Evolutionary conservation across 2,888 invertebrate species (phyloP).

Genomic region (Neocrepidodera transversa): DNA sequence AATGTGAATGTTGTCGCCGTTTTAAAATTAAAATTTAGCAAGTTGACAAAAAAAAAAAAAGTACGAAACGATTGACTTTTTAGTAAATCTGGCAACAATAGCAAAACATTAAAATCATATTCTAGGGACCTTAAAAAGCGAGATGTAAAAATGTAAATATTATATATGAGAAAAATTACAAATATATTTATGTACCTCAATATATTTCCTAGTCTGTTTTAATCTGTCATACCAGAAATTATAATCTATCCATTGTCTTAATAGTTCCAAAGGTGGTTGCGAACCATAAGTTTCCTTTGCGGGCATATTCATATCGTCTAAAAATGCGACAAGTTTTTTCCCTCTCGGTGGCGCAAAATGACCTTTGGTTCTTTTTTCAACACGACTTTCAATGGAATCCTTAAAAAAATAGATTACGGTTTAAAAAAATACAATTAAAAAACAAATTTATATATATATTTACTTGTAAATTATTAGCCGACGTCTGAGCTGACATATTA

Average conservation of each 20-base stretch:
- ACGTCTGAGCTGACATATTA: slow-evolving; percentile 89
- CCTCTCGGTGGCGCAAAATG: slow-evolving; percentile 81
- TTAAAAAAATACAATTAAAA: too few species aligned
- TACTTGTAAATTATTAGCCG: slow-evolving; percentile 78
- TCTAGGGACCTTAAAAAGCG: too few species aligned
- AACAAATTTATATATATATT: background rate
- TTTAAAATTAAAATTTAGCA: too few species aligned
- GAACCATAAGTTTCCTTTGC: slow-evolving; percentile 88
- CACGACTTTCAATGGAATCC: slow-evolving; percentile 82
- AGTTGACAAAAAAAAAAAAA: too few species aligned
- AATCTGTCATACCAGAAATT: slow-evolving; percentile 88
- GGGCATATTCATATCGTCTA: slow-evolving; percentile 95
- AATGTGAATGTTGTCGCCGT: too few species aligned
- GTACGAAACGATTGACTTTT: too few species aligned
- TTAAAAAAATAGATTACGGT: background rate
- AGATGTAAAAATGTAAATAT: too few species aligned
- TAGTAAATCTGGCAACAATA: too few species aligned
- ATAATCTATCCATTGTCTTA: slow-evolving; percentile 87
- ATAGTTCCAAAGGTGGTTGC: slow-evolving; percentile 85
- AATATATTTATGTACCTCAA: too few species aligned
- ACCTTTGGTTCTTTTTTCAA: slow-evolving; percentile 86
- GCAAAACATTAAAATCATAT: too few species aligned
- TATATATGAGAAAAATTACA: too few species aligned
- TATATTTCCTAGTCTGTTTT: slow-evolving; percentile 79
- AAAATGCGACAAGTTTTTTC: slow-evolving; percentile 83